Percentiles rank a stretch among this genome's conserved stretches.
Conservation (phyloP, 2,797 vertebrate genomes). For the Enteromius trimaculatus region DNA sequence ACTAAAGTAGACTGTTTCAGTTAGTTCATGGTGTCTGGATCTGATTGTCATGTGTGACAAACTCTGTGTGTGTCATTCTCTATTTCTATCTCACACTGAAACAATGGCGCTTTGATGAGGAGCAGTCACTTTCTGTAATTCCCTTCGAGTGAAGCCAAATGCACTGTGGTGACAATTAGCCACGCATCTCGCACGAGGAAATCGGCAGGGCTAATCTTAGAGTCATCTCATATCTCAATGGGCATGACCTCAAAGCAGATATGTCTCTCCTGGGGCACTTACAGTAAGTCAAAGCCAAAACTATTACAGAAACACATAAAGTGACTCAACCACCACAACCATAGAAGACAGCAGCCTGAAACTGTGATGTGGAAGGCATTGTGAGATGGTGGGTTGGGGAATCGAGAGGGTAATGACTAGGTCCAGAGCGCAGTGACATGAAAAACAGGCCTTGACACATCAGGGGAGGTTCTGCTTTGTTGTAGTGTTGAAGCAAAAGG, state of each 20-base stretch:
- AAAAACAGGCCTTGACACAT: conserved; percentile 52
- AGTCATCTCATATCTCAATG: conserved; percentile 41
- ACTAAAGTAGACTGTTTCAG: conserved; percentile 1
- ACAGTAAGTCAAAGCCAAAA: conserved; percentile 49
- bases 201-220: conserved; percentile 51
- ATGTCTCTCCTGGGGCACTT: conserved; percentile 39
- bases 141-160: conserved; percentile 37
- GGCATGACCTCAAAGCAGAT: conserved; percentile 52
- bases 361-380: conserved; percentile 20
- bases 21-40: conserved; percentile 40
- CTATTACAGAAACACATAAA: conserved; percentile 46
- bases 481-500: conserved; percentile 13
- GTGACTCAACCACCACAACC: conserved; percentile 32
- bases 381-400: conserved; percentile 44
- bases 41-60: conserved; percentile 44
- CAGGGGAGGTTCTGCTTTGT: conserved; percentile 42
- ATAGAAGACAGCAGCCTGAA: conserved; percentile 40
- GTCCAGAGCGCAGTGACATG: conserved; percentile 16
- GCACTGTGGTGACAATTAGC: conserved; percentile 56
- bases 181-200: conserved; percentile 51
- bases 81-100: conserved; percentile 41
- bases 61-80: conserved; percentile 37
- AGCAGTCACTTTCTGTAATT: conserved; percentile 33
- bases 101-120: conserved; percentile 57
- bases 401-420: conserved; percentile 45